Evolutionary conservation across 2,113 vertebrate genomes (phyloP), one percentile per base, ranked within the genome.

Genomic region (Solea solea): DNA sequence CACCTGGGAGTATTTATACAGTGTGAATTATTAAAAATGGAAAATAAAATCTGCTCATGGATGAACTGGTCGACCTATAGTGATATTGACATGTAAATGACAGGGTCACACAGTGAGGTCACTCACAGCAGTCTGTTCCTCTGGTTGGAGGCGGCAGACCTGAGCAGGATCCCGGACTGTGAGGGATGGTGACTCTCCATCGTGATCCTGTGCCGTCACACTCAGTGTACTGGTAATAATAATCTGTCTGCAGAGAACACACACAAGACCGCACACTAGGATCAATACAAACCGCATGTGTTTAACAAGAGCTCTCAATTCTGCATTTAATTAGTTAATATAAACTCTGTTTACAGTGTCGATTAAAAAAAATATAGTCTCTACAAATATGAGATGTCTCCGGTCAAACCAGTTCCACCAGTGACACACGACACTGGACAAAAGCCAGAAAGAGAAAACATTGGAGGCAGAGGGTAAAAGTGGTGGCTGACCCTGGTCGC

Each of bases 111-210:
- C n/a, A 9, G 13, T 0, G 42, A 9, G 27, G 50, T 14, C 2
- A 96, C 97, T 63, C 94, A 99, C 98, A 96, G 95, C 98, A 99
- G 89, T 98, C 97, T 78, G 95, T 97, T 90, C 98, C 98, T 93
- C 93, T 95, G 88, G 95, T 94, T 0, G 97, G 98, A 75, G 98
- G 94, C 0, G 98, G 98, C 49, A 99, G 93, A 86, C 95, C 95
- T 40, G 93, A 93, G 89, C 98, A 99, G 71, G 92, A 90, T 57
- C 88, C 93, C 0, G 92, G 89, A 0, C 67, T 90, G 51, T 94
- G 94, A 0, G 97, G 97, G 76, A 99, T 94, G 78, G 98, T 95
- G 46, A 99, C 98, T 69, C 98, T 95, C 98, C 98, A 99, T 80
- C 98, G 94, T 69, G 97, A 97, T 61, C 96, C 97, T 7, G 93